These are phyloP conservation scores for Nezara viridula DNA, from an alignment of 2,888 invertebrate species.

Conservation along the genomic window DNA sequence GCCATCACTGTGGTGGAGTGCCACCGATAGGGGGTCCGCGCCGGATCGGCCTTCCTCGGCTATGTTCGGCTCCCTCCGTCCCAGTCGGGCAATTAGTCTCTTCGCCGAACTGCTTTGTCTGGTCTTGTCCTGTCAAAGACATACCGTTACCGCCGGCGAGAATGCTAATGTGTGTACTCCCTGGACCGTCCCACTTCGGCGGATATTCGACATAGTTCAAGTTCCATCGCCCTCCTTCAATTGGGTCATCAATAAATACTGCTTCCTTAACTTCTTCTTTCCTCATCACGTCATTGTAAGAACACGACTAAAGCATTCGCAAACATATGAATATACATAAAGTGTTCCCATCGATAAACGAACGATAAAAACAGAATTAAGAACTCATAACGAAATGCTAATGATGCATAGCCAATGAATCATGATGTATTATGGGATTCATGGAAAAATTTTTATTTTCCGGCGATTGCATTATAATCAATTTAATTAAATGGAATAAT, in stretches of 20 bases:
- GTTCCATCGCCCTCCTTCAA: slow-evolving; percentile 2
- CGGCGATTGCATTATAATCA: too few species aligned
- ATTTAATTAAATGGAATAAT: too few species aligned
- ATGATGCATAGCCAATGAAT: too few species aligned
- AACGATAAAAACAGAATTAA: too few species aligned
- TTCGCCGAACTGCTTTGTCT: neutral
- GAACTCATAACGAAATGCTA: too few species aligned
- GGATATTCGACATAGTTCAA: slow-evolving; percentile 9
- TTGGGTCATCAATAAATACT: slow-evolving; percentile 9
- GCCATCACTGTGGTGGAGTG: neutral
- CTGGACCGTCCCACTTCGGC: slow-evolving; percentile 16
- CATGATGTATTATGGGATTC: too few species aligned
- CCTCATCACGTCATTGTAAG: neutral
- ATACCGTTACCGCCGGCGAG: slow-evolving; percentile 31
- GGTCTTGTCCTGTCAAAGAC: slow-evolving; percentile 9
- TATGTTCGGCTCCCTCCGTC: neutral
- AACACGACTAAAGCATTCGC: too few species aligned
- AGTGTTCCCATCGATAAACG: too few species aligned
- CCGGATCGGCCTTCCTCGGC: neutral
- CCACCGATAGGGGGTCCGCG: neutral
- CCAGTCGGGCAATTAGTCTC: neutral
- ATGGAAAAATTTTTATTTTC: too few species aligned
- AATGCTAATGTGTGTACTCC: slow-evolving; percentile 13
- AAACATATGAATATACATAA: too few species aligned
- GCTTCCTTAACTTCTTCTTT: neutral